A percentile compares a stretch with the other conserved stretches of the same genome.
Evolutionary conservation across 2,888 invertebrate genomes (phyloP).

Genomic region (Penaeus monodon): DNA sequence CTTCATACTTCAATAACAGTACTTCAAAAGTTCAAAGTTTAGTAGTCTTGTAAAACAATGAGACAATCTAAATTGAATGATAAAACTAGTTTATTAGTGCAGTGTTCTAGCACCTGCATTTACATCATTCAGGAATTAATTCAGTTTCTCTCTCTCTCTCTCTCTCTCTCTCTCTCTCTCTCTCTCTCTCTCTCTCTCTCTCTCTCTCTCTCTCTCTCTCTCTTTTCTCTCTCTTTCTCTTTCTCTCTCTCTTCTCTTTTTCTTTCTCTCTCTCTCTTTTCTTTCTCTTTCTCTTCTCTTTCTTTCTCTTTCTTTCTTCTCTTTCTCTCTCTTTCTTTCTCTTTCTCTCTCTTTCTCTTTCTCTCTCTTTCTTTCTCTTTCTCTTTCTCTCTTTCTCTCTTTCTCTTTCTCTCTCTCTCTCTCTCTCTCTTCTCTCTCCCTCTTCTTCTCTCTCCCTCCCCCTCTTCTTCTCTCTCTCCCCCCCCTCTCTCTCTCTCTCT

Average conservation of each 20-base stretch:
- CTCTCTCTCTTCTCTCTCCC: neutral
- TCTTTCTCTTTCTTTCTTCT: no score
- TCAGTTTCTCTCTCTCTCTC: neutral
- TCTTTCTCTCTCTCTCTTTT: neutral
- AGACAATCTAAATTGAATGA: slow-evolving; percentile 29
- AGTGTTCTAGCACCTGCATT: slow-evolving; percentile 10
- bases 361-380: no score
- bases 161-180: neutral
- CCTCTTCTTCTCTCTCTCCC: neutral
- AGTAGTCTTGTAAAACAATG: neutral
- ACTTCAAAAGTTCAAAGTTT: slow-evolving; percentile 20
- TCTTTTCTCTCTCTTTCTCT: no score
- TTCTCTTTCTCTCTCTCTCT: neutral
- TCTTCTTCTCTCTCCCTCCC: neutral
- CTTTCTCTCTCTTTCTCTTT: no score
- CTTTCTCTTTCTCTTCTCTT: neutral
- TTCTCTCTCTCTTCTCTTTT: neutral
- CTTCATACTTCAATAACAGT: slow-evolving; percentile 28
- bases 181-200: neutral
- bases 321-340: neutral
- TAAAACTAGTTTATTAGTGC: slow-evolving; percentile 14
- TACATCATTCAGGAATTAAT: slow-evolving; percentile 1
- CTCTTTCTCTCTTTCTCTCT: no score
- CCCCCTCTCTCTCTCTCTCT: neutral
- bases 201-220: no score